Base-by-base conservation (phyloP, 2,797 vertebrate species). In the Takifugu rubripes region DNA sequence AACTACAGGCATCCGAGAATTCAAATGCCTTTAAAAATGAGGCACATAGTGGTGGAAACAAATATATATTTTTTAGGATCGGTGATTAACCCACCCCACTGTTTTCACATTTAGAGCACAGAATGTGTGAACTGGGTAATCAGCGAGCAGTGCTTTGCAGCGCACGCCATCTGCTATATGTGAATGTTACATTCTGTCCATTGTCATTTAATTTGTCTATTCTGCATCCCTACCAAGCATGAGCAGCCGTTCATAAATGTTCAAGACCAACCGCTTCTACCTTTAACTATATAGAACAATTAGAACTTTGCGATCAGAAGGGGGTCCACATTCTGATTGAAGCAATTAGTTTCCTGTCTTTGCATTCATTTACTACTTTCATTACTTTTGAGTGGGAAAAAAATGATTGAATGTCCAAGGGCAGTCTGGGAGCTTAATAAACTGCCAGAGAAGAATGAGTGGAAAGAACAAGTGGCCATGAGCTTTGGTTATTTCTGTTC, bases 371-470 rank as follows among this genome's bases (percentile, higher is more conserved):
- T 70, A 69, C 63, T 64, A 61, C 77, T 71, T 75, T 73, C 62
- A 75, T 84, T 84, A 59, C 65, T 66, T 81, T 70, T 65, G 62
- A 74, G 71, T 84, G 75, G 21, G 72, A 68, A 69, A 24, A 71
- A 69, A 72, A 66, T 83, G 68, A 84, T 87, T 83, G 75, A 85
- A 84, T 78, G 77, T 82, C 75, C 79, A 82, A 82, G 81, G 82
- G 78, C 79, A 82, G 59, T 51, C 12, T 40, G 59, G 63, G 71
- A 74, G 77, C 84, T 80, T 74, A 85, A 83, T 85, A 79, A 84
- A 84, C 78, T 44, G 53, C 53, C 65, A 64, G 62, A 74, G 61
- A 69, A 63, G 56, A 81, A 79, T 62, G 56, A 80, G 79, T 77
- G 64, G 61, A 79, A 73, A 72, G 71, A 58, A 66, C 54, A 61